Percentiles rank a stretch among this genome's conserved stretches.
phyloP scores from a whole-genome alignment of 2,113 vertebrate species.

The Nymphicus hollandicus region DNA sequence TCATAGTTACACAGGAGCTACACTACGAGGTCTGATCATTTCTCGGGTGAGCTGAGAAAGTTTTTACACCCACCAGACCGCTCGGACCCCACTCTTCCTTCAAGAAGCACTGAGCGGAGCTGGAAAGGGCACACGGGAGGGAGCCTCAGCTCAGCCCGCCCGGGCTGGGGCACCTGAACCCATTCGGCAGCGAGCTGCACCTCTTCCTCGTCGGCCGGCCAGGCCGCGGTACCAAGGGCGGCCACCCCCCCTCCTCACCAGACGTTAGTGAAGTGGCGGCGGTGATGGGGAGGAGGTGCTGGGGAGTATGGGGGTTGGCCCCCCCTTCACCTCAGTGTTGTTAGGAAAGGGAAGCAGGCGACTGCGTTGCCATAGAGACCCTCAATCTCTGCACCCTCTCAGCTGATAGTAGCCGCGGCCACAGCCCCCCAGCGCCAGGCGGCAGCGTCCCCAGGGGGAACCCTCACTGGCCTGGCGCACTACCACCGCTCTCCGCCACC shows the following conservation, averaged over 20 bases:
- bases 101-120: not conserved
- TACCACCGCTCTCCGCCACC: not conserved
- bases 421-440: no score
- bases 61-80: not conserved
- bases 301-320: not conserved
- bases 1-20: fast-evolving
- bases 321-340: not conserved
- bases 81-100: fast-evolving
- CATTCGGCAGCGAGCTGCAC: not conserved
- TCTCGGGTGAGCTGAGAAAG: not conserved
- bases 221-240: no score
- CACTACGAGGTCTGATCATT: not conserved
- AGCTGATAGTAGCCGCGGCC: not conserved
- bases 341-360: fast-evolving
- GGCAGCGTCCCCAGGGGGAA: no score
- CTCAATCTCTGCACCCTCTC: not conserved
- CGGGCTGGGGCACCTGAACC: not conserved
- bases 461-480: no score
- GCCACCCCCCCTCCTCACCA: not conserved
- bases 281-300: not conserved
- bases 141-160: not conserved
- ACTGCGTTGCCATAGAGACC: not conserved
- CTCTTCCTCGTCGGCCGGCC: no score
- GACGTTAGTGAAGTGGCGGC: not conserved
- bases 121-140: not conserved